A percentile compares a stretch with the other conserved stretches of the same genome.
These are phyloP conservation scores for Stenolophus ochropezus DNA, from an alignment of 2,888 invertebrate genomes.

Conservation along the genomic window DNA sequence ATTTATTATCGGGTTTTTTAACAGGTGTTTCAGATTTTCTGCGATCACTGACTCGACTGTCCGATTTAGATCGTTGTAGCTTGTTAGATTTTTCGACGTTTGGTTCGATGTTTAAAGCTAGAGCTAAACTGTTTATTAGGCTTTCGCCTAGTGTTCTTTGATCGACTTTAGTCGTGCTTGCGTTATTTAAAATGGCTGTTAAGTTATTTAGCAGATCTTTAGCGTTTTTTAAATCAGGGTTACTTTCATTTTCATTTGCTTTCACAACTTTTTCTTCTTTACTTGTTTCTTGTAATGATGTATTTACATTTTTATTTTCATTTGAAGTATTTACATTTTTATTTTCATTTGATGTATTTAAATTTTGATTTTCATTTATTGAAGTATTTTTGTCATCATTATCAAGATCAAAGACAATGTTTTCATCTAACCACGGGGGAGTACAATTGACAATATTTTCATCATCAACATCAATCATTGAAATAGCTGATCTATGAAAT, in stretches of 20 bases:
- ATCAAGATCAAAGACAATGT: conserved; percentile 32
- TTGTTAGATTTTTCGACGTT: not conserved
- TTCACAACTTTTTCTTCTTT: not conserved
- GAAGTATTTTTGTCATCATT: not conserved
- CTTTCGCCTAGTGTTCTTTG: conserved; percentile 48
- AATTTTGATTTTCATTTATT: too few relatives aligned
- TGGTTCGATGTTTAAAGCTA: conserved; percentile 42
- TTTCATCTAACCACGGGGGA: conserved; percentile 36
- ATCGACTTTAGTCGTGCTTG: conserved; percentile 24
- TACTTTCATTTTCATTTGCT: conserved; percentile 2
- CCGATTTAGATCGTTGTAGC: conserved; percentile 38
- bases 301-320: too few relatives aligned
- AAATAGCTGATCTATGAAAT: not conserved
- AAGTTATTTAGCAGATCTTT: conserved; percentile 42
- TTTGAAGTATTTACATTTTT: too few relatives aligned
- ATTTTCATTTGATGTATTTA: too few relatives aligned
- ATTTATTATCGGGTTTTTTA: conserved; percentile 4
- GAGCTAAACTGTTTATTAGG: conserved; percentile 44
- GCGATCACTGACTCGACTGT: conserved; percentile 9
- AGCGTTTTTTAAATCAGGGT: conserved; percentile 12
- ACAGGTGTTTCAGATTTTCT: not conserved
- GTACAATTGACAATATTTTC: conserved; percentile 25
- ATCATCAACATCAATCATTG: not conserved
- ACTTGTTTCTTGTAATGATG: not conserved
- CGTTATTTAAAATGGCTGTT: conserved; percentile 31